A percentile compares a stretch with the other conserved stretches of the same genome.
phyloP scores from a whole-genome alignment of 2,113 vertebrate genomes.

The cattle (Bos taurus) region DNA sequence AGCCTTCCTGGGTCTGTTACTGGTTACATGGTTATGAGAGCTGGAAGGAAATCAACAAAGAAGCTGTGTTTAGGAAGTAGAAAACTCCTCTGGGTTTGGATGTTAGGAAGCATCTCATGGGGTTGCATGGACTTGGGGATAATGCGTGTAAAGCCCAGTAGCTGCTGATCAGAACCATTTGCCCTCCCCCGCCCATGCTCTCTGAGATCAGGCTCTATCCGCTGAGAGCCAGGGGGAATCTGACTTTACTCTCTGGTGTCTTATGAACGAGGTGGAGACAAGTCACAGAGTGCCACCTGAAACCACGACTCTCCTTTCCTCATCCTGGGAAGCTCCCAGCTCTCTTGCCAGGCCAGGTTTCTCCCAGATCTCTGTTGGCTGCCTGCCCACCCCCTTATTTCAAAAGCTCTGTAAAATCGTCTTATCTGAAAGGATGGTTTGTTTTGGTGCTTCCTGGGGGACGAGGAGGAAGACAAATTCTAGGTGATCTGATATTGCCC shows the following conservation, averaged over 20 bases:
- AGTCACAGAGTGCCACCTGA: not conserved
- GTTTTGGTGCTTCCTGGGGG: not conserved
- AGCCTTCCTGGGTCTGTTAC: not conserved
- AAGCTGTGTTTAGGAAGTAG: not conserved
- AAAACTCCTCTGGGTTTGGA: not conserved
- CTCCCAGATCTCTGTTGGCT: not conserved
- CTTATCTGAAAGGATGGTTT: not conserved
- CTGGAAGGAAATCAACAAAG: not conserved
- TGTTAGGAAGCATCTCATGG: not conserved
- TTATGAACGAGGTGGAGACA: not conserved
- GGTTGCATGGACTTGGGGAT: not conserved
- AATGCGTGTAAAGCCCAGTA: rapidly evolving
- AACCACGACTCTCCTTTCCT: not conserved
- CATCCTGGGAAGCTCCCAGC: not conserved
- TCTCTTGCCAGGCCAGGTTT: not conserved
- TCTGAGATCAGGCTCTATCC: not conserved
- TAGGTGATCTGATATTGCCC: not conserved
- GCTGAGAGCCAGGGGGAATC: not conserved
- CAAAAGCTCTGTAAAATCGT: not conserved
- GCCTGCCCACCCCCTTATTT: not conserved
- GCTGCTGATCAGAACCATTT: not conserved
- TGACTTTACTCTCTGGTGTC: not conserved
- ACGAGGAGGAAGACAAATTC: not conserved
- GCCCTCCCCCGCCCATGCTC: not conserved
- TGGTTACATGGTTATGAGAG: not conserved